phyloP scores from a whole-genome alignment of 53 echinoderm and acorn worm species.

The Patiria pectinifera region DNA sequence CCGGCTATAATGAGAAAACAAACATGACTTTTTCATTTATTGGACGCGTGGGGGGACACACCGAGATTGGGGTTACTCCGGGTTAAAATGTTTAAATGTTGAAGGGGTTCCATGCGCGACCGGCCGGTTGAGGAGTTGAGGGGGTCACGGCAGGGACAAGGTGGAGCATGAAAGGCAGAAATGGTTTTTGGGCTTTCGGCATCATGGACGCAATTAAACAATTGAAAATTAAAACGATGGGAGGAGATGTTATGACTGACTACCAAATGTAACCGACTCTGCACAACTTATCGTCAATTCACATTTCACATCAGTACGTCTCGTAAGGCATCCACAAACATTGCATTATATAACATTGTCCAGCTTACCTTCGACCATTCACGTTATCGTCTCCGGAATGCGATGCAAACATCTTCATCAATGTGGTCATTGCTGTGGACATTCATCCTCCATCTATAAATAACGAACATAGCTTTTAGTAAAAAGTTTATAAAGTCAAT shows the following conservation, averaged over 20 bases:
- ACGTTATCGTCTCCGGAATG: no score
- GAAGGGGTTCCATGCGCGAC: background rate
- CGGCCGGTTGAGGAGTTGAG: background rate
- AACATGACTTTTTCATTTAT: background rate
- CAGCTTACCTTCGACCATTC: no score
- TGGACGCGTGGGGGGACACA: background rate
- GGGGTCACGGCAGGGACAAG: background rate
- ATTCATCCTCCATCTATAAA: no score
- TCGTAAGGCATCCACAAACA: no score
- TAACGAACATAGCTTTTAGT: no score
- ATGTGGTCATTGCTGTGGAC: no score
- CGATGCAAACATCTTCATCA: no score
- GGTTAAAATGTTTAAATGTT: background rate
- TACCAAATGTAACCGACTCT: no score
- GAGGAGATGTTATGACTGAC: background rate
- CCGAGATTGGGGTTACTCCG: constrained; percentile 8
- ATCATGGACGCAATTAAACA: background rate
- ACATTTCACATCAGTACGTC: no score
- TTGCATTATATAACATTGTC: no score
- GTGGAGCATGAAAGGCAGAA: background rate
- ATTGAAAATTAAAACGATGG: background rate
- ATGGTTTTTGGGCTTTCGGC: background rate
- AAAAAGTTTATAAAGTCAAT: no score
- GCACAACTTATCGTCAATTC: no score
- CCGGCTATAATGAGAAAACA: background rate